A percentile compares a stretch with the other conserved stretches of the same genome.
phyloP scores from a whole-genome alignment of 2,113 vertebrate genomes.

The Uropsilus gracilis region DNA sequence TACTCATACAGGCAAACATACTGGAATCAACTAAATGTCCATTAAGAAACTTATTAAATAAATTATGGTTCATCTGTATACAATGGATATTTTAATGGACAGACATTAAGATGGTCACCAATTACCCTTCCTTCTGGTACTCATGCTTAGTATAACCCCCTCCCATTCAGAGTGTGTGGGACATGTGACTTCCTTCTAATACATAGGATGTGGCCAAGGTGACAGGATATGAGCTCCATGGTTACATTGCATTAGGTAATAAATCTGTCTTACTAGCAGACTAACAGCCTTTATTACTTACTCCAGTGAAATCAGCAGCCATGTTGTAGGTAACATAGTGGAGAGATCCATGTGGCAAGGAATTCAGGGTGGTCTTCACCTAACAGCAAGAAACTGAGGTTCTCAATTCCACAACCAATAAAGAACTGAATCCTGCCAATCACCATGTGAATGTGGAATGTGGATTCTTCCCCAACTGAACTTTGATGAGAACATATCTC shows the following conservation, averaged over 20 bases:
- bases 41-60: background rate
- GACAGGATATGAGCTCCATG: background rate
- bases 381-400: background rate
- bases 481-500: background rate
- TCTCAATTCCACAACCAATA: background rate
- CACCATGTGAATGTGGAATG: background rate
- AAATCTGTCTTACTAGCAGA: background rate
- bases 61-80: background rate
- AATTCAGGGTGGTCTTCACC: background rate
- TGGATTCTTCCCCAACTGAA: background rate
- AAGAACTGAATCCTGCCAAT: background rate
- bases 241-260: background rate
- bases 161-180: background rate
- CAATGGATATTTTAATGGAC: background rate
- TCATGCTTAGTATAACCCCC: background rate
- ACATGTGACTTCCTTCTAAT: background rate
- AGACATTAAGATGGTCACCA: background rate
- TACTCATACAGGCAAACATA: background rate
- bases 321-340: background rate
- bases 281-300: background rate
- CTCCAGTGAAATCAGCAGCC: background rate
- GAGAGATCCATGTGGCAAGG: background rate
- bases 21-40: background rate
- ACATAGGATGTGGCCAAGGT: background rate
- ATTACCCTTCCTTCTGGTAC: background rate